Base-by-base conservation (phyloP, 2,888 invertebrate species). In the Drosophila histrio region DNA sequence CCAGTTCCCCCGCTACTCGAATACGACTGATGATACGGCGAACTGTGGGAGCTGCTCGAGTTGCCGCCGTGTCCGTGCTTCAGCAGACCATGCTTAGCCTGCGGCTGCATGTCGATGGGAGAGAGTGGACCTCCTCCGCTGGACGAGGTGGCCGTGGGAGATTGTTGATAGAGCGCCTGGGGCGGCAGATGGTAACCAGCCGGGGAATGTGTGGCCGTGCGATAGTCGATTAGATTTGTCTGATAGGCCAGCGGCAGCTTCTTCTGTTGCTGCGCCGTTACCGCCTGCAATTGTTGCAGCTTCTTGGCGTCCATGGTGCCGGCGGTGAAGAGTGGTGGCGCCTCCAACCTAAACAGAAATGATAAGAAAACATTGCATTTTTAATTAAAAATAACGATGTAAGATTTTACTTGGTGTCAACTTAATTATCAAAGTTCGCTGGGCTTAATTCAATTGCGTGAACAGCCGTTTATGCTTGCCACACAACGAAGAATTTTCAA, bases 231-330 rank as follows among this genome's bases (percentile, higher is more conserved):
- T 39, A 91, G 84, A 59, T 89, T 91, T n/a, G 91, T 90, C 66
- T 91, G 91, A 77, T 91, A 91, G 91, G 93, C 78, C 90, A 92
- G 67, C 92, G 93, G 85, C 91, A 93, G 81, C 92, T 94, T 88
- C 91, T 93, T 76, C 30, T 85, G 84, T 34, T 84, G 74, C 46
- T 74, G 85, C 21, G 90, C 89, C 30, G 90, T 88, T 53, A 89
- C 89, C 67, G 91, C 91, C 80, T 92, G 92, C 77, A 92, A 58
- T 59, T 91, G 92, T 61, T 92, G 92, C 76, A 93, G 94, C 91
- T 93, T 93, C 91, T 95, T 95, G 90, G 93, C 94, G 91, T 95
- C 95, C 95, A 95, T 95, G 90, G 92, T 92, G 89, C 92, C 93
- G 84, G 92, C 93, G 90, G 92, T 93, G 90, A 94, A 94, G 76